Conservation (phyloP, 1,140 invertebrate species). For the Archegozetes longisetosus region DNA sequence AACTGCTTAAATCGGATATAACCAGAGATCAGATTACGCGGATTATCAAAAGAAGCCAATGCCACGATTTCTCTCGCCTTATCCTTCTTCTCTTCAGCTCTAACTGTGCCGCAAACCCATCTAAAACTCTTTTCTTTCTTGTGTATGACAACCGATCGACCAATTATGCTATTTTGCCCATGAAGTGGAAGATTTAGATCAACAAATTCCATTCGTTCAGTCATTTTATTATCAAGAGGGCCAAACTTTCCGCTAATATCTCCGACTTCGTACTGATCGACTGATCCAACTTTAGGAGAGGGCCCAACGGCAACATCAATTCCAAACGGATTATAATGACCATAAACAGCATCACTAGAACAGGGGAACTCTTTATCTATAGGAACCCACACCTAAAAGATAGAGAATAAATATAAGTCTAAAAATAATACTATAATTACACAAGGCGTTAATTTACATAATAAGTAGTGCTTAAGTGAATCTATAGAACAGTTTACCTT, state of each 20-base stretch:
- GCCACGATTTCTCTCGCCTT: slow-evolving; percentile 66
- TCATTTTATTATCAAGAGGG: slow-evolving; percentile 27
- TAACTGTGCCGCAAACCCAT: slow-evolving; percentile 67
- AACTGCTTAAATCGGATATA: slow-evolving; percentile 76
- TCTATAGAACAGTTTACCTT: slow-evolving; percentile 36
- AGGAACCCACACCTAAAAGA: slow-evolving; percentile 50
- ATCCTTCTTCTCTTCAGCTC: slow-evolving; percentile 64
- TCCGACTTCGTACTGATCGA: slow-evolving; percentile 73
- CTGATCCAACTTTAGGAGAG: slow-evolving; percentile 42
- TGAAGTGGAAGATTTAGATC: slow-evolving; percentile 71
- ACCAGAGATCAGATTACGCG: slow-evolving; percentile 55
- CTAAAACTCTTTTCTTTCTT: slow-evolving; percentile 39
- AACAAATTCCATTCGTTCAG: slow-evolving; percentile 46
- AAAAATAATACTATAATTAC: background rate
- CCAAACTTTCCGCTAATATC: slow-evolving; percentile 77
- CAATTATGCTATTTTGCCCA: slow-evolving; percentile 61
- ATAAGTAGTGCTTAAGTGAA: background rate
- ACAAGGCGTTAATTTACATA: no score
- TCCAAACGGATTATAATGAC: slow-evolving; percentile 61
- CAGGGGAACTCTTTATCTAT: slow-evolving; percentile 72
- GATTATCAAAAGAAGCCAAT: slow-evolving; percentile 82
- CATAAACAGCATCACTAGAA: slow-evolving; percentile 57
- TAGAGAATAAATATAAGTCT: slow-evolving; percentile 8
- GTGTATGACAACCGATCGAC: slow-evolving; percentile 65
- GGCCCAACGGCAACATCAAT: slow-evolving; percentile 44